A percentile compares a stretch with the other conserved stretches of the same genome.
Evolutionary conservation across 2,113 vertebrate species (phyloP).

Genomic region (Calidris pygmaea): DNA sequence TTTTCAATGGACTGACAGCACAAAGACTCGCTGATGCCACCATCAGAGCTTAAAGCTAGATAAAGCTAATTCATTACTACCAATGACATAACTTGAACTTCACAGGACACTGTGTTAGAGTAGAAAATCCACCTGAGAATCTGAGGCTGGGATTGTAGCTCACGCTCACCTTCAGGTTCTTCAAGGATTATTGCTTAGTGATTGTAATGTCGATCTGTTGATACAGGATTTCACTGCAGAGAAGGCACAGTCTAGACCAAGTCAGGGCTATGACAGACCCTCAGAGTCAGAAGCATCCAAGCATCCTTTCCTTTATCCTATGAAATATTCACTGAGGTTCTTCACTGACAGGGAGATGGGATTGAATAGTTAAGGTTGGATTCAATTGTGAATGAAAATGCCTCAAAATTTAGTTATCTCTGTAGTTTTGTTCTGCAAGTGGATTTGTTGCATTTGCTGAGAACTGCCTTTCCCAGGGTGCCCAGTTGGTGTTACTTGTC

Average conservation of each 20-base stretch:
- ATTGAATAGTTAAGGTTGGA: background rate
- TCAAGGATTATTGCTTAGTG: background rate
- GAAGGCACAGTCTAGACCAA: background rate
- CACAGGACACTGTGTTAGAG: background rate
- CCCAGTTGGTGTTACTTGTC: fast-evolving
- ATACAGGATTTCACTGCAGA: background rate
- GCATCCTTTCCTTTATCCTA: background rate
- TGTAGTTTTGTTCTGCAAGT: background rate
- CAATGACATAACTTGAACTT: background rate
- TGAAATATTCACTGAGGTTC: background rate
- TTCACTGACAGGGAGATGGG: background rate
- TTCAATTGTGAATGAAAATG: background rate
- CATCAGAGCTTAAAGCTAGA: background rate
- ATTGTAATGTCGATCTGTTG: background rate
- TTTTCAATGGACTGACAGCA: background rate
- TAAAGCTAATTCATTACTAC: background rate
- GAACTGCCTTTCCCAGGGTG: background rate
- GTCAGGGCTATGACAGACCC: background rate
- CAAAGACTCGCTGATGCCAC: background rate
- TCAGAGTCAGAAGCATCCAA: background rate
- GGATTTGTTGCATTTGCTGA: background rate
- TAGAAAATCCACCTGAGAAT: background rate
- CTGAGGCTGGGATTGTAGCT: background rate
- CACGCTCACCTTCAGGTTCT: background rate
- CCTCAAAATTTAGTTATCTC: background rate